These are phyloP conservation scores for Carettochelys insculpta DNA, from an alignment of 2,113 vertebrate genomes.

Conservation along the genomic window DNA sequence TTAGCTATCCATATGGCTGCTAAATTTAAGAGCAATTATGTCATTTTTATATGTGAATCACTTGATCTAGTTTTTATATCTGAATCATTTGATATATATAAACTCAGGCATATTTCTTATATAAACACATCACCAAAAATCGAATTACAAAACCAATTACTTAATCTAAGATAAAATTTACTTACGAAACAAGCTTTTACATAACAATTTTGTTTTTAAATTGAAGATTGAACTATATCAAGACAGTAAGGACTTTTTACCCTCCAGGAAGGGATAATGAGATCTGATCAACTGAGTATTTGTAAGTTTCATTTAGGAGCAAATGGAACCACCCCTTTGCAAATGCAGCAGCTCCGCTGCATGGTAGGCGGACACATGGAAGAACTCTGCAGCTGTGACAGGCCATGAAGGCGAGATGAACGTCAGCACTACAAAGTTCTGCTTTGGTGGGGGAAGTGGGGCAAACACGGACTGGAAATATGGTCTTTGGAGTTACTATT, in stretches of 20 bases:
- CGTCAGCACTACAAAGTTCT: neutral
- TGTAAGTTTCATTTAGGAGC: neutral
- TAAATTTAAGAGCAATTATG: conserved; percentile 72
- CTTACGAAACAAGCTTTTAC: conserved; percentile 38
- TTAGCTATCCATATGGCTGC: conserved; percentile 71
- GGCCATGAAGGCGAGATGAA: neutral
- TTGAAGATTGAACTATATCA: conserved; percentile 46
- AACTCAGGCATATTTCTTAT: conserved; percentile 63
- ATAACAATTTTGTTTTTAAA: conserved; percentile 1
- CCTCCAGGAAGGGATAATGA: conserved; percentile 14
- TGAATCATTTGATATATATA: conserved; percentile 73
- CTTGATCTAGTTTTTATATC: conserved; percentile 64
- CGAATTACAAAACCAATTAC: conserved; percentile 59
- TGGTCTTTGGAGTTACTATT: neutral
- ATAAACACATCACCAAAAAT: conserved; percentile 64
- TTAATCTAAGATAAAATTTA: neutral
- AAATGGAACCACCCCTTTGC: neutral
- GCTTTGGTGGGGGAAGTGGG: neutral
- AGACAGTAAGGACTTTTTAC: neutral
- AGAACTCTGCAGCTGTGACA: neutral
- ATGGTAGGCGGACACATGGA: neutral
- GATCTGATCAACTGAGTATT: neutral
- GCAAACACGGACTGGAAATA: neutral
- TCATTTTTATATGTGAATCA: conserved; percentile 71
- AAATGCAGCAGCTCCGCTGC: neutral